Evolutionary conservation across 1,140 invertebrate genomes (phyloP).

Genomic region (Saccostrea cuccullata): DNA sequence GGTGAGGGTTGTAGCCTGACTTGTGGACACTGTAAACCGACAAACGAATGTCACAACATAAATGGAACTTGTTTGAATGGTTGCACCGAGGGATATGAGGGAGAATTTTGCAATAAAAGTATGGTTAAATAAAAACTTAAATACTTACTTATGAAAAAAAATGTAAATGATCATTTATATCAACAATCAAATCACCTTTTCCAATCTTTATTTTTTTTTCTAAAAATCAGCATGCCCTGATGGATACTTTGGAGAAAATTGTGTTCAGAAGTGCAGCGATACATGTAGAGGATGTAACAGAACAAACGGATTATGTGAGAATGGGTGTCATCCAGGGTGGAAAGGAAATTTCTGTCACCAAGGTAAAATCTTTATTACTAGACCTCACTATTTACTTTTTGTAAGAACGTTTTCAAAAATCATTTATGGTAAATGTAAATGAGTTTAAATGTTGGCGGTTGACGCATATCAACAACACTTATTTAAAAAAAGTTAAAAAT

Average conservation of each 20-base stretch:
- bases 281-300: background rate
- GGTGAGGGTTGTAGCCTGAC: background rate
- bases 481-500: too few species aligned
- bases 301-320: too few species aligned
- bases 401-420: too few species aligned
- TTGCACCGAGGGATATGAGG: background rate
- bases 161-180: background rate
- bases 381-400: too few species aligned
- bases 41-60: background rate
- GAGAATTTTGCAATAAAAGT: background rate
- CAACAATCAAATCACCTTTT: background rate
- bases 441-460: too few species aligned
- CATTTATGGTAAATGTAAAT: too few species aligned
- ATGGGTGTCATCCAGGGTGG: too few species aligned
- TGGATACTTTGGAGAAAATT: too few species aligned
- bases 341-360: background rate
- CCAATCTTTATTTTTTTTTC: background rate
- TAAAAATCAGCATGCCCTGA: background rate
- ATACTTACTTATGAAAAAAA: background rate
- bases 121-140: background rate
- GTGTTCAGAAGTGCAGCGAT: too few species aligned
- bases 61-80: background rate
- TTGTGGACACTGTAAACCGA: background rate
- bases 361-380: background rate
- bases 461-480: too few species aligned